Evolutionary conservation across 2,888 invertebrate genomes (phyloP), one percentile per base, ranked within the genome.

Genomic region (Andricus curvator): DNA sequence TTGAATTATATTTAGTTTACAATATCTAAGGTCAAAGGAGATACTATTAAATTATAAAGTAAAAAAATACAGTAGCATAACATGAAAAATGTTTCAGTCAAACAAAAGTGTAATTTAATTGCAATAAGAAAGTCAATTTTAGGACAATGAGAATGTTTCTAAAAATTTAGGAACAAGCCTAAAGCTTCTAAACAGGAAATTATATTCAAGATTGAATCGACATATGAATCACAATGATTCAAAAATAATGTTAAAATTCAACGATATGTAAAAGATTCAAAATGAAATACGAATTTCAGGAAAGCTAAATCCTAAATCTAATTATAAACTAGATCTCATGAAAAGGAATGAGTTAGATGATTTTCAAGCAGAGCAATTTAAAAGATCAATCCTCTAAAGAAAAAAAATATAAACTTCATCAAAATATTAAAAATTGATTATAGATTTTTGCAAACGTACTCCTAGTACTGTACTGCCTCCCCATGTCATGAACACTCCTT

Each of bases 401-500:
- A 67, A 22, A 22, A 66, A 29, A 20, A 6, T 51, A 11, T 2
- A 37, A n/a, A 37, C 4, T 37, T n/a, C 5, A 11, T 67, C 20
- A 41, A 41, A 37, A 13, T 6, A 67, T 41, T 22, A 41, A 41
- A 22, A 67, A 67, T 41, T 37, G 11, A 13, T n/a, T 22, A 67
- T 13, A 41, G 9, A 41, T 41, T 41, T 22, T 9, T 67, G 11
- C 41, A 22, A 56, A 74, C 51, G 56, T 74, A 74, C 51, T 56
- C n/a, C 56, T 74, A 20, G 29, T 74, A 29, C 74, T 64, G 82
- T 92, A 92, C 86, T 91, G 92, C 78, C 95, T 94, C 77, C 95
- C 95, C 90, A 96, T 96, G 93, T 96, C 96, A 92, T 96, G 96
- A 9, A 95, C 95, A 82, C 96, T 96, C 91, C 96, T 95, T 83